phyloP scores from a whole-genome alignment of 2,888 invertebrate genomes.

The Carabus problematicus region DNA sequence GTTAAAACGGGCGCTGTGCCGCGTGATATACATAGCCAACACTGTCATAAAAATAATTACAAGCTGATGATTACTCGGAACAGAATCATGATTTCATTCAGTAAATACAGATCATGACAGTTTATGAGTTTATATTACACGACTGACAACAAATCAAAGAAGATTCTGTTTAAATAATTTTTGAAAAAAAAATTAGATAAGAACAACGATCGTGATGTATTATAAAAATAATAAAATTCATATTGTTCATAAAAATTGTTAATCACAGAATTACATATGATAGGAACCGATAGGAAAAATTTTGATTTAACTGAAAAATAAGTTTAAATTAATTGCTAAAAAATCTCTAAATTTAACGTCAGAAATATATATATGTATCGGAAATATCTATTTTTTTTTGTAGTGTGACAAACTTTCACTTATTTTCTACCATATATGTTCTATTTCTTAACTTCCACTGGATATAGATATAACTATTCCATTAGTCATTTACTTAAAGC shows the following conservation, averaged over 20 bases:
- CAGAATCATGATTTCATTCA: background rate
- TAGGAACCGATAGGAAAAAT: too few species aligned
- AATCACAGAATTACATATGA: too few species aligned
- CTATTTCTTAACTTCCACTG: background rate
- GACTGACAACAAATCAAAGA: background rate
- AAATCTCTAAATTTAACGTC: too few species aligned
- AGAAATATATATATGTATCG: too few species aligned
- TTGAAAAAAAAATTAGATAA: background rate
- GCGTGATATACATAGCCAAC: slow-evolving; percentile 64
- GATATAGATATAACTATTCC: background rate
- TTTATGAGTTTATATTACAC: slow-evolving; percentile 13
- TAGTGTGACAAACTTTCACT: background rate
- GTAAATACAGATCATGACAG: background rate
- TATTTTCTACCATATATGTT: background rate
- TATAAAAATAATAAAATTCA: too few species aligned
- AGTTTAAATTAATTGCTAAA: too few species aligned
- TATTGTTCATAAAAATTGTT: too few species aligned
- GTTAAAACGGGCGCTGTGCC: slow-evolving; percentile 65
- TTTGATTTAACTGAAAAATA: too few species aligned
- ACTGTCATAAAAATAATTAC: slow-evolving; percentile 56
- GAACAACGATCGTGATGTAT: too few species aligned
- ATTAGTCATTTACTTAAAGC: background rate
- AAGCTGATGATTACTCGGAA: background rate
- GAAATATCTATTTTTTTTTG: too few species aligned
- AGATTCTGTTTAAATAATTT: background rate